phyloP scores from a whole-genome alignment of 2,888 invertebrate genomes.

The Eilema griseolum region DNA sequence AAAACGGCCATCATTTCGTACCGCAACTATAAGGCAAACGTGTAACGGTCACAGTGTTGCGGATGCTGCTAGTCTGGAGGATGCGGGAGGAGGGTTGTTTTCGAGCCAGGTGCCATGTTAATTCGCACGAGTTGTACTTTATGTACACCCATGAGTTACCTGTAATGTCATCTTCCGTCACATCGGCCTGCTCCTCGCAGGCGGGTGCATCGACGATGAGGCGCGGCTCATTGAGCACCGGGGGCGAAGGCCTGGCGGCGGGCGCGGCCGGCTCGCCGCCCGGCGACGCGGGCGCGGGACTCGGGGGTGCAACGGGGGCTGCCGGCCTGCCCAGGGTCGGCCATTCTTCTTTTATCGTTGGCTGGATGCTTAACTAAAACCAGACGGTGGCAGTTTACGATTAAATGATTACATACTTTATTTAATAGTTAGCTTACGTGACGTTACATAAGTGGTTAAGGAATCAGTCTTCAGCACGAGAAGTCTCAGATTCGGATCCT shows the following conservation, averaged over 20 bases:
- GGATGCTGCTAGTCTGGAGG: no score
- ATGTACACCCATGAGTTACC: slow-evolving; percentile 34
- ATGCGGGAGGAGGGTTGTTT: no score
- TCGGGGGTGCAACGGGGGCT: slow-evolving; percentile 27
- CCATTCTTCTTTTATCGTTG: slow-evolving; percentile 70
- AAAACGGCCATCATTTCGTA: no score
- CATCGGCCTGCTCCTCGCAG: slow-evolving; percentile 16
- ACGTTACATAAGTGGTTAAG: no score
- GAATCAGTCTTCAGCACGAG: no score
- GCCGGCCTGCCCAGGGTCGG: slow-evolving; percentile 64
- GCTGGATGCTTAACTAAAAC: slow-evolving; percentile 64
- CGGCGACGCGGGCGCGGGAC: neutral
- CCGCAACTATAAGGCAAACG: no score
- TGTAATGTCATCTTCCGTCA: slow-evolving; percentile 48
- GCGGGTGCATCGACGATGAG: slow-evolving; percentile 44
- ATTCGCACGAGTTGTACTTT: no score
- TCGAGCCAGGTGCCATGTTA: no score
- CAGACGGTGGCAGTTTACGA: neutral
- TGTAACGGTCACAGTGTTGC: no score
- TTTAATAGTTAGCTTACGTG: no score
- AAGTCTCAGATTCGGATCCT: no score
- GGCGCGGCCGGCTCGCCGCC: neutral
- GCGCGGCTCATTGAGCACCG: slow-evolving; percentile 55
- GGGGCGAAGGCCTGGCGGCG: neutral
- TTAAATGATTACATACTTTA: neutral